Conservation (phyloP, 2,113 vertebrate species). For the Hemichromis elongatus region DNA sequence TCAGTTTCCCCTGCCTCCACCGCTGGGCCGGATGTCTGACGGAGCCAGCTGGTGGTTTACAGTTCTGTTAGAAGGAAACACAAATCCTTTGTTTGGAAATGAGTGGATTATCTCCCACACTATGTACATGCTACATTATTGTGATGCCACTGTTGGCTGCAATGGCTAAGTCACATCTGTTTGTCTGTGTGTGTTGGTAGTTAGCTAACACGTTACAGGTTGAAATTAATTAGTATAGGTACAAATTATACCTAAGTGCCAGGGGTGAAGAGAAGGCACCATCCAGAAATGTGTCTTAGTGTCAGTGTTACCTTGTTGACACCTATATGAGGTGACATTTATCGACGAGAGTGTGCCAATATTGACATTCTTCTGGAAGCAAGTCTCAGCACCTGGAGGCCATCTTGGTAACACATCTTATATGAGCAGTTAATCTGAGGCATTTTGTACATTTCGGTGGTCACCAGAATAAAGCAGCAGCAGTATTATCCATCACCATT, state of each 20-base stretch:
- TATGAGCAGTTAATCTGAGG: neutral
- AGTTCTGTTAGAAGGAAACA: slow-evolving; percentile 35
- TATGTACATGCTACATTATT: neutral
- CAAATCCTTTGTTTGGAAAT: slow-evolving; percentile 45
- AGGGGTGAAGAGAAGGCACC: neutral
- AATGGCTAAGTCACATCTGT: neutral
- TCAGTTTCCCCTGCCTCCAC: neutral
- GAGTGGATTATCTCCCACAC: slow-evolving; percentile 35
- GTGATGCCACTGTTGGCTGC: neutral
- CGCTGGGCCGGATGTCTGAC: neutral
- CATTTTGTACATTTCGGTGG: neutral
- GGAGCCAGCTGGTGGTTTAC: slow-evolving; percentile 24
- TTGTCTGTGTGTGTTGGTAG: neutral
- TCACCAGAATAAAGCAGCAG: neutral
- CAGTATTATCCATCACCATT: neutral
- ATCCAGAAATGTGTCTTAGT: neutral
- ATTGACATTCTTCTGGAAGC: neutral
- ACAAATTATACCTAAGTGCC: neutral
- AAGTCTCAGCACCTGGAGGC: neutral
- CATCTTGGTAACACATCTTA: neutral
- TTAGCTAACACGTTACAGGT: neutral
- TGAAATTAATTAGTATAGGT: neutral
- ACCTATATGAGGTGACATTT: neutral
- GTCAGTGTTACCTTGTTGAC: neutral
- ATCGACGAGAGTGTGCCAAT: neutral